Percentiles rank a stretch among this genome's conserved stretches.
Evolutionary conservation across 2,113 vertebrate genomes (phyloP).

Genomic region (human (Homo sapiens)): GRCh38 chr6:84607001-84607500

Average conservation of each 20-base stretch:
- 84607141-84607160: constrained; percentile 80
- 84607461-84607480: constrained; percentile 77
- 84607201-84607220: constrained; percentile 70
- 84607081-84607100: constrained; percentile 87
- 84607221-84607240: constrained; percentile 61
- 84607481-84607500: constrained; percentile 75
- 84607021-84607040: constrained; percentile 90
- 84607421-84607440: constrained; percentile 51
- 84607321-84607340: constrained; percentile 71
- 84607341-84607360: constrained; percentile 62
- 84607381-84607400: constrained; percentile 74
- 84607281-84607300: constrained; percentile 70
- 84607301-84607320: constrained; percentile 70
- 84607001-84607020: constrained; percentile 89
- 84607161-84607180: constrained; percentile 81
- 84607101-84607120: constrained; percentile 83
- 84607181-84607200: constrained; percentile 69
- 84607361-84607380: constrained; percentile 66
- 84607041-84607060: constrained; percentile 89
- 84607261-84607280: constrained; percentile 58
- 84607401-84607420: constrained; percentile 70
- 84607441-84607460: constrained; percentile 75
- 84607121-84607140: constrained; percentile 80
- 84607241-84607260: constrained; percentile 79
- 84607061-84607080: constrained; percentile 89